Base-by-base conservation (phyloP, 2,888 invertebrate genomes). In the Cataglyphis livida region DNA sequence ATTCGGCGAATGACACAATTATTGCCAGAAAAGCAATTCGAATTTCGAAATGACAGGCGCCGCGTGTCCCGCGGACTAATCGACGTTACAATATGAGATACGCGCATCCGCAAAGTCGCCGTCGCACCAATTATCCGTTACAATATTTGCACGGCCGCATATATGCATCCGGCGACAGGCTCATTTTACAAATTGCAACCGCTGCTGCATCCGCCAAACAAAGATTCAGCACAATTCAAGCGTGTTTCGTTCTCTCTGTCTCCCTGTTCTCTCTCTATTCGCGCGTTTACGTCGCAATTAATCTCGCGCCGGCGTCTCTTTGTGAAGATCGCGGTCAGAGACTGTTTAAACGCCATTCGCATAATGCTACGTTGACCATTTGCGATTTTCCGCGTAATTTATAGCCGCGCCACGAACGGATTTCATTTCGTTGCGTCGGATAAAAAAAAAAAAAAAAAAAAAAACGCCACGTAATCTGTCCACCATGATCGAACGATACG, bases 21-120 rank as follows among this genome's bases (percentile, higher is more conserved):
- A 74, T 79, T 51, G 83, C 51, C 32, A 66, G 70, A 66, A 87
- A 82, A 84, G 38, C 75, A 71, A 86, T 71, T 57, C 74, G 59
- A 32, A 71, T 84, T 71, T 57, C 74, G 59, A 32, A 61, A 73
- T 84, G 83, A 85, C 84, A 84, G 81, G 28, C 61, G 44, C 32
- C 71, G 38, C 18, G 78, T 62, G 81, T 62, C n/a, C 38, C 25
- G 38, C 12, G 35, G 62, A 74, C 35, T 79, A 62, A 79, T 79
- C 79, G 48, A 74, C 51, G 15, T 64, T 35, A 51, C 61, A 62
- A 64, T 64, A 64, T 18, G 32, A 48, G 32, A 76, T 9, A 44
- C 9, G 41, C 76, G n/a, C 32, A 28, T 18, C 54, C 54, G 66
- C 76, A 70, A 68, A 78, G 70, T 68, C 57, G 54, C 12, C 57